Percentiles rank a stretch among this genome's conserved stretches.
Conservation (phyloP, 1,140 invertebrate species). For the Pissodes strobi region DNA sequence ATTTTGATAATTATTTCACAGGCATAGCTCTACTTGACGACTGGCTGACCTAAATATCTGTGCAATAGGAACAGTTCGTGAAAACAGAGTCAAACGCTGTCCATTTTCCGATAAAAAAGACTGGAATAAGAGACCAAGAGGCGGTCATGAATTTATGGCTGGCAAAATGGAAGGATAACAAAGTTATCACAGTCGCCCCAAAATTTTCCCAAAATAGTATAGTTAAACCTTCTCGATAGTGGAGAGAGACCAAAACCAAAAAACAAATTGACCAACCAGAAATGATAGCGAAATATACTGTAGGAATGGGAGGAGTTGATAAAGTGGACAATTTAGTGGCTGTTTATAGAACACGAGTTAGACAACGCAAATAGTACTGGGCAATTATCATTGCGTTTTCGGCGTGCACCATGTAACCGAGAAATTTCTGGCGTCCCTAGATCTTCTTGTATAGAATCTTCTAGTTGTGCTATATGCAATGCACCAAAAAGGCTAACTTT, state of each 20-base stretch:
- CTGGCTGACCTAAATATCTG: conserved; percentile 16
- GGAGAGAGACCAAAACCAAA: no score
- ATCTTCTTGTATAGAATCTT: no score
- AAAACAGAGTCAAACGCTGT: conserved; percentile 27
- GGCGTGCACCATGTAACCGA: no score
- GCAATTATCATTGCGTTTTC: no score
- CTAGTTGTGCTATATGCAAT: no score
- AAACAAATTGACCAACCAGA: conserved; percentile 43
- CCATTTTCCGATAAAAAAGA: conserved; percentile 11
- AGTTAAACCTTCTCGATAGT: conserved; percentile 15
- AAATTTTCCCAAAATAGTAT: conserved; percentile 45
- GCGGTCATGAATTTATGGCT: conserved; percentile 19
- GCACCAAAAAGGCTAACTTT: no score
- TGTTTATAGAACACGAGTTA: conserved; percentile 29
- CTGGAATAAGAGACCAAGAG: conserved; percentile 19
- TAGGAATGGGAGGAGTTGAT: conserved; percentile 52
- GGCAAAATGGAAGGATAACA: conserved; percentile 51
- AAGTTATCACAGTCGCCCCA: conserved; percentile 46
- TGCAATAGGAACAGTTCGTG: conserved; percentile 30
- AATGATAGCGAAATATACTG: conserved; percentile 48
- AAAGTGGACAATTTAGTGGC: conserved; percentile 41
- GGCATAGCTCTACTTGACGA: conserved; percentile 7
- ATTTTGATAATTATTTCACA: no score
- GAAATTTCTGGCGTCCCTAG: no score
- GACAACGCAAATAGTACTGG: conserved; percentile 16